phyloP scores from a whole-genome alignment of 2,888 invertebrate species.

The Cynaeus angustus region DNA sequence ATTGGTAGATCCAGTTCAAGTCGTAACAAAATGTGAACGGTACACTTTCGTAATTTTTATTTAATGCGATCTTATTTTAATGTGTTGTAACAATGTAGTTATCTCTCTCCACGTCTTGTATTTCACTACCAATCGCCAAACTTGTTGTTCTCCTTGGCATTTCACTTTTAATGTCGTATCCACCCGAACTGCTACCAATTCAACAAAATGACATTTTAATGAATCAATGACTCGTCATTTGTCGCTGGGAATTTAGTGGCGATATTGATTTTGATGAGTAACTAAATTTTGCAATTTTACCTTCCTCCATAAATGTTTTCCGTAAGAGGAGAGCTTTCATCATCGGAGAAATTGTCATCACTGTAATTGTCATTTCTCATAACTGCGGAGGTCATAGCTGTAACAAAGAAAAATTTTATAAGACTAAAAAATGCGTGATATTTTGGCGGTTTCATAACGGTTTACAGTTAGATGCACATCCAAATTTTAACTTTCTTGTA shows the following conservation, averaged over 20 bases:
- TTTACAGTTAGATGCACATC: not conserved
- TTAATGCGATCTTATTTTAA: slow-evolving; percentile 21
- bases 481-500: slow-evolving; percentile 1
- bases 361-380: slow-evolving; percentile 79
- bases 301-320: slow-evolving; percentile 94
- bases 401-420: slow-evolving; percentile 51
- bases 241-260: not conserved
- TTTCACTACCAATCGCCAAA: slow-evolving; percentile 2
- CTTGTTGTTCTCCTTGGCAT: slow-evolving; percentile 67
- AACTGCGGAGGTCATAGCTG: slow-evolving; percentile 79
- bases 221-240: not conserved
- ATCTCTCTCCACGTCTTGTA: slow-evolving; percentile 23
- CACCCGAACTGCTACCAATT: slow-evolving; percentile 36
- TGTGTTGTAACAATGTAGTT: slow-evolving; percentile 8
- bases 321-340: slow-evolving; percentile 90
- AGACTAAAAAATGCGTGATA: not conserved
- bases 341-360: slow-evolving; percentile 87
- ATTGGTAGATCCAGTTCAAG: slow-evolving; percentile 63
- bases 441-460: not conserved
- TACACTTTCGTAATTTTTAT: slow-evolving; percentile 48
- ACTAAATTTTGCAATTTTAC: slow-evolving; percentile 73
- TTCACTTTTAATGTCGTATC: slow-evolving; percentile 59
- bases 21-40: slow-evolving; percentile 59
- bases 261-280: not conserved
- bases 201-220: slow-evolving; percentile 33